Evolutionary conservation across 2,113 vertebrate genomes (phyloP).

Genomic region (Megaceryle maxima): DNA sequence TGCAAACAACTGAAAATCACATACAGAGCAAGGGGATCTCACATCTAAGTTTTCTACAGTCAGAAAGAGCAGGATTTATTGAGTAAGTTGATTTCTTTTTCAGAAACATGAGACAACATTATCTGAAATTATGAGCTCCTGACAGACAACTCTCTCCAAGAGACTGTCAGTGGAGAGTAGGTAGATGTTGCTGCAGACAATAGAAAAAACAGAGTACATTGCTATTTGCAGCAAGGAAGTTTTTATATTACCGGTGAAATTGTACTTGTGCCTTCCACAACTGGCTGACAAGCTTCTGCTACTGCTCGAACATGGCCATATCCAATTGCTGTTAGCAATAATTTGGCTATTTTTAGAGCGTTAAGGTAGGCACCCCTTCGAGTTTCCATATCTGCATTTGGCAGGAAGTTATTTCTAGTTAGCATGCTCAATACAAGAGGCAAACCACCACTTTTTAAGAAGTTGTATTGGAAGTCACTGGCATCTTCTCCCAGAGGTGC

Average conservation of each 20-base stretch:
- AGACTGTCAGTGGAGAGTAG: not conserved
- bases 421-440: slow-evolving; percentile 97
- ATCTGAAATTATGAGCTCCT: not conserved
- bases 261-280: slow-evolving; percentile 89
- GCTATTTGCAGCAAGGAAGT: not conserved
- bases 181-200: not conserved
- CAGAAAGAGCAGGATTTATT: not conserved
- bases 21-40: not conserved
- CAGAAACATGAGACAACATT: not conserved
- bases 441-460: slow-evolving; percentile 95
- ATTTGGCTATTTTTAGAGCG: slow-evolving; percentile 97
- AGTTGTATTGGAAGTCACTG: slow-evolving; percentile 98
- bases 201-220: not conserved
- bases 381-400: slow-evolving; percentile 98
- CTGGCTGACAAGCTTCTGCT: slow-evolving; percentile 95
- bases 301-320: slow-evolving; percentile 96
- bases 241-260: slow-evolving; percentile 86
- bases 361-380: slow-evolving; percentile 97
- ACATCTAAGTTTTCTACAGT: not conserved
- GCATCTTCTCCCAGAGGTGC: slow-evolving; percentile 96
- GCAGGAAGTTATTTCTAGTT: slow-evolving; percentile 98
- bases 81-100: not conserved
- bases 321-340: slow-evolving; percentile 95
- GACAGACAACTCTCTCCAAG: not conserved
- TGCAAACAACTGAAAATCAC: not conserved